phyloP scores from a whole-genome alignment of 2,797 vertebrate genomes.

The Gouania willdenowi region DNA sequence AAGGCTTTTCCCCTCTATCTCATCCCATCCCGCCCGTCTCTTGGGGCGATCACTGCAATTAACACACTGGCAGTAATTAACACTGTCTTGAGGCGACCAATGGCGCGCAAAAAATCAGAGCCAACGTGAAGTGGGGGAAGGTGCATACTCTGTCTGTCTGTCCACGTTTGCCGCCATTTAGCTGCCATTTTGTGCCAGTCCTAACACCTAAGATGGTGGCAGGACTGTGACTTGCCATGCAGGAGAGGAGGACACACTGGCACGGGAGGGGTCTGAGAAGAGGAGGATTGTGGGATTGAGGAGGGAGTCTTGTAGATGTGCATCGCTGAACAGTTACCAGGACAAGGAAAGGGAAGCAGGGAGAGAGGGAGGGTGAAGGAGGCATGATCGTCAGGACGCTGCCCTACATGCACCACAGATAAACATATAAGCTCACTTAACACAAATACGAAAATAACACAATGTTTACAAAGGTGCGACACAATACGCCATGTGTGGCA shows the following conservation, averaged over 20 bases:
- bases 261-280: slow-evolving; percentile 63
- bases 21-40: slow-evolving; percentile 53
- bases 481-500: slow-evolving; percentile 30
- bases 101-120: slow-evolving; percentile 55
- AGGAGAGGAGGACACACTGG: slow-evolving; percentile 66
- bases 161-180: slow-evolving; percentile 38
- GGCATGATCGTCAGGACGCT: slow-evolving; percentile 52
- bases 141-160: slow-evolving; percentile 38
- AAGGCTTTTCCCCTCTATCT: slow-evolving; percentile 63
- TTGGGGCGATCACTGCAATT: slow-evolving; percentile 68
- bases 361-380: slow-evolving; percentile 28
- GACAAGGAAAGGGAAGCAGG: slow-evolving; percentile 5
- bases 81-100: slow-evolving; percentile 67
- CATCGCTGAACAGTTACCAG: slow-evolving; percentile 43
- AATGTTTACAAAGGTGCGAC: slow-evolving; percentile 32
- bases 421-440: slow-evolving; percentile 2
- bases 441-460: slow-evolving; percentile 24
- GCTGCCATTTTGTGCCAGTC: slow-evolving; percentile 79
- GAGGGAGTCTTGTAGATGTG: slow-evolving; percentile 54
- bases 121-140: slow-evolving; percentile 55
- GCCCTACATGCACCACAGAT: slow-evolving; percentile 39
- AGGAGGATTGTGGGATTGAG: slow-evolving; percentile 69
- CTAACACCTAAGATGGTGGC: slow-evolving; percentile 77
- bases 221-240: slow-evolving; percentile 68
- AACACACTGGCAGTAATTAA: slow-evolving; percentile 77